Percentiles rank a stretch among this genome's conserved stretches.
Evolutionary conservation across 2,797 vertebrate genomes (phyloP).

Genomic region (Kryptolebias ocellatus): DNA sequence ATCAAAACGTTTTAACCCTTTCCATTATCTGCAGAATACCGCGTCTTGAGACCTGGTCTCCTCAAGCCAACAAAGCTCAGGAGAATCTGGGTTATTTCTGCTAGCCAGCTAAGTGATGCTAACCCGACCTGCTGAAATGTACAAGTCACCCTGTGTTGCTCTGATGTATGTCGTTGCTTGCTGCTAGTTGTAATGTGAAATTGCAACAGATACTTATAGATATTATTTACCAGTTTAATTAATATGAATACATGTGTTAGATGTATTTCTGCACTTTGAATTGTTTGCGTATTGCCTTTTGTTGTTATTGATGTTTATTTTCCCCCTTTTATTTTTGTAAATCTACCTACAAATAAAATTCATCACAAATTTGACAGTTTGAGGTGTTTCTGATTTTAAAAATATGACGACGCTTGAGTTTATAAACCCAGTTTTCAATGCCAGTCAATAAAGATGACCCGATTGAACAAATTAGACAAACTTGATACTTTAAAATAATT

Average conservation of each 20-base stretch:
- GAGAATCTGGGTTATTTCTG: constrained; percentile 30
- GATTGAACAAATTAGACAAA: not conserved
- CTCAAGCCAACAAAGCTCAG: constrained; percentile 37
- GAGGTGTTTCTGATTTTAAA: not conserved
- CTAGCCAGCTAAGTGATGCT: constrained; percentile 40
- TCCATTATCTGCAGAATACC: too few relatives aligned
- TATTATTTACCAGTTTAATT: constrained; percentile 50
- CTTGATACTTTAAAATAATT: too few relatives aligned
- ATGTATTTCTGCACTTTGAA: constrained; percentile 55
- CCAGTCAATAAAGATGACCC: not conserved
- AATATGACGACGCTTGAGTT: not conserved
- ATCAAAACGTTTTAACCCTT: too few relatives aligned
- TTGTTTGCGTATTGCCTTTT: constrained; percentile 54
- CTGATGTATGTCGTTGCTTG: constrained; percentile 38
- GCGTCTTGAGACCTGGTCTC: not conserved
- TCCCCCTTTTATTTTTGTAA: constrained; percentile 37
- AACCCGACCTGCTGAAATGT: constrained; percentile 69
- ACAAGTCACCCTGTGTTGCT: constrained; percentile 45
- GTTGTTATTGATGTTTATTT: constrained; percentile 48
- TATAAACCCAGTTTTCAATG: too few relatives aligned
- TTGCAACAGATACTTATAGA: constrained; percentile 55
- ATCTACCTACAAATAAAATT: constrained; percentile 63
- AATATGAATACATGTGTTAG: constrained; percentile 22
- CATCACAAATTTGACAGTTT: constrained; percentile 33
- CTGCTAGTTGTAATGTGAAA: constrained; percentile 55